phyloP scores from a whole-genome alignment of 2,888 invertebrate species.

The Tortricodes alternella region DNA sequence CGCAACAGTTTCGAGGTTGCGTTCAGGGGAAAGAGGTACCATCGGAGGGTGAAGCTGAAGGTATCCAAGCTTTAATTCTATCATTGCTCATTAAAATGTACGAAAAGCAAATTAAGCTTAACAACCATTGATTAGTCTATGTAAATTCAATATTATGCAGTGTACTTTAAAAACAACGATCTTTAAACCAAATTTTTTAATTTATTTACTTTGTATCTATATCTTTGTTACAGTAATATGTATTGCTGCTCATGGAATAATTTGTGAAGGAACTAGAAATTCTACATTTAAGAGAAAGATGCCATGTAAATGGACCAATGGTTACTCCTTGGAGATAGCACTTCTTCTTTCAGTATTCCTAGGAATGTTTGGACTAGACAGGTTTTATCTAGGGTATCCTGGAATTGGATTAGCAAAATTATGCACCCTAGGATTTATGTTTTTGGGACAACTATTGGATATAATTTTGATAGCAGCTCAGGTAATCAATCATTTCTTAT shows the following conservation, averaged over 20 bases:
- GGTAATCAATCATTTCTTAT: too few species aligned
- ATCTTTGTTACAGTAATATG: slow-evolving; percentile 86
- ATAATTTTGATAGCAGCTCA: slow-evolving; percentile 97
- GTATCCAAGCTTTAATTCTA: slow-evolving; percentile 67
- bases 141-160: too few species aligned
- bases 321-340: slow-evolving; percentile 95
- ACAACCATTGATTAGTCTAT: too few species aligned
- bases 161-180: not conserved
- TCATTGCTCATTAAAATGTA: too few species aligned
- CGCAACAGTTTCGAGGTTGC: slow-evolving; percentile 94
- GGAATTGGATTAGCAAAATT: slow-evolving; percentile 97
- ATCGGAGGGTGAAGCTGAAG: slow-evolving; percentile 90
- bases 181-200: not conserved
- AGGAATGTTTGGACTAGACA: slow-evolving; percentile 98
- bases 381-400: slow-evolving; percentile 99
- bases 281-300: slow-evolving; percentile 91
- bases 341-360: slow-evolving; percentile 96
- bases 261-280: slow-evolving; percentile 90
- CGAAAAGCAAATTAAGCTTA: too few species aligned
- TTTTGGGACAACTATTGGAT: slow-evolving; percentile 96
- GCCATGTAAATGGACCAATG: slow-evolving; percentile 98
- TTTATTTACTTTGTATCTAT: not conserved
- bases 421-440: slow-evolving; percentile 98
- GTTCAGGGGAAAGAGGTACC: slow-evolving; percentile 74
- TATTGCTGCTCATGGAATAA: slow-evolving; percentile 90